Percentiles rank a stretch among this genome's conserved stretches.
phyloP scores from a whole-genome alignment of 2,113 vertebrate genomes.

The Neodon shergylaensis region DNA sequence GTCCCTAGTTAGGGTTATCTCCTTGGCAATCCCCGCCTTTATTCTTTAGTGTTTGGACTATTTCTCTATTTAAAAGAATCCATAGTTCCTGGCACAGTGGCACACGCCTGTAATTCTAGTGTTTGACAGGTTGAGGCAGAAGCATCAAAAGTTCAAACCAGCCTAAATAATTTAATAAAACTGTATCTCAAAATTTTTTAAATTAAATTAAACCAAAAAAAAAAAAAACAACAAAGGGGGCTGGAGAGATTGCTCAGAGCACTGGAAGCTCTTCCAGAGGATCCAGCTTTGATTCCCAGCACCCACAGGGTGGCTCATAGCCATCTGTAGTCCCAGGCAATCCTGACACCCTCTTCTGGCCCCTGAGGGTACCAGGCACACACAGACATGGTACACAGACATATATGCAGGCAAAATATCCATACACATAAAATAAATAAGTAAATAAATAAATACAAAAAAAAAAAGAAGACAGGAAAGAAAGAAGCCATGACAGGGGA shows the following conservation, averaged over 20 bases:
- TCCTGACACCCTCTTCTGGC: neutral
- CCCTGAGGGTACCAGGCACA: neutral
- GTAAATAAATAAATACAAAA: neutral
- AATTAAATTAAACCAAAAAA: neutral
- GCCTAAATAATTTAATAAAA: neutral
- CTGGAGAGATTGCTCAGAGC: neutral
- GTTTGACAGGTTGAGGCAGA: neutral
- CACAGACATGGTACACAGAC: neutral
- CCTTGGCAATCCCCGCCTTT: neutral
- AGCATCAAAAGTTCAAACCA: neutral
- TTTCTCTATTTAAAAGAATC: neutral
- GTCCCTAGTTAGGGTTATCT: neutral
- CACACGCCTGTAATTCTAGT: neutral
- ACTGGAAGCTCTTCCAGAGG: neutral
- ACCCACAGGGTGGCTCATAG: neutral
- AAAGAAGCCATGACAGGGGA: neutral
- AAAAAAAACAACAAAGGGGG: neutral
- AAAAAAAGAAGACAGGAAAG: neutral
- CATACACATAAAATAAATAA: neutral
- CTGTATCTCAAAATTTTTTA: neutral
- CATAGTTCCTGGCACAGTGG: neutral
- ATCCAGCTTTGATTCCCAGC: neutral
- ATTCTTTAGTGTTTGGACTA: no score
- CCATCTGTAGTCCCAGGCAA: neutral
- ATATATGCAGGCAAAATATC: neutral